These are phyloP conservation scores for Odontesthes bonariensis DNA, from an alignment of 2,113 vertebrate genomes.

Conservation along the genomic window DNA sequence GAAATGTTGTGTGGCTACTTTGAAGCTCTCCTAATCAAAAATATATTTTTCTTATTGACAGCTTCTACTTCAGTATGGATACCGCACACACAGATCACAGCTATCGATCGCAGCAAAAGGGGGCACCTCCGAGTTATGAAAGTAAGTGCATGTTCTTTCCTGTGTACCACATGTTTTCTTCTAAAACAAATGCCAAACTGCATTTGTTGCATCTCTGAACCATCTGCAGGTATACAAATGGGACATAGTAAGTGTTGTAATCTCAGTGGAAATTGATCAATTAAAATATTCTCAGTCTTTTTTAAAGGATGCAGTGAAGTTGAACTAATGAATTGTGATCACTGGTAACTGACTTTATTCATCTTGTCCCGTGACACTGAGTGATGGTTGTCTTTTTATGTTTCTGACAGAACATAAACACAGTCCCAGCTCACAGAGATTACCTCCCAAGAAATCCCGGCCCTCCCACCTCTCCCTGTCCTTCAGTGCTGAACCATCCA, in stretches of 20 bases:
- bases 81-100: slow-evolving; percentile 83
- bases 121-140: slow-evolving; percentile 63
- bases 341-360: background rate
- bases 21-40: background rate
- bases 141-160: slow-evolving; percentile 71
- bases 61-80: slow-evolving; percentile 88
- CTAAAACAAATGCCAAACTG: slow-evolving; percentile 14
- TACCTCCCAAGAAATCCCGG: slow-evolving; percentile 80
- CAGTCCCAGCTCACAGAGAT: slow-evolving; percentile 78
- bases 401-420: slow-evolving; percentile 81
- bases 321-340: background rate
- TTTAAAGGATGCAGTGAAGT: background rate
- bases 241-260: slow-evolving; percentile 6
- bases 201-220: slow-evolving; percentile 12
- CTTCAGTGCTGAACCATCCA: slow-evolving; percentile 67
- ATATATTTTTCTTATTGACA: slow-evolving; percentile 59
- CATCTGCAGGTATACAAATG: slow-evolving; percentile 4
- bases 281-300: background rate
- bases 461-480: slow-evolving; percentile 80
- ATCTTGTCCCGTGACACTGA: background rate
- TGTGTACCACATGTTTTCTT: background rate
- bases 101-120: slow-evolving; percentile 74
- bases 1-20: slow-evolving; percentile 1
- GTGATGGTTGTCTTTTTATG: background rate
- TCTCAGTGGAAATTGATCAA: background rate